A percentile compares a stretch with the other conserved stretches of the same genome.
Conservation (phyloP, 1,140 invertebrate genomes). For the Portunus trituberculatus region DNA sequence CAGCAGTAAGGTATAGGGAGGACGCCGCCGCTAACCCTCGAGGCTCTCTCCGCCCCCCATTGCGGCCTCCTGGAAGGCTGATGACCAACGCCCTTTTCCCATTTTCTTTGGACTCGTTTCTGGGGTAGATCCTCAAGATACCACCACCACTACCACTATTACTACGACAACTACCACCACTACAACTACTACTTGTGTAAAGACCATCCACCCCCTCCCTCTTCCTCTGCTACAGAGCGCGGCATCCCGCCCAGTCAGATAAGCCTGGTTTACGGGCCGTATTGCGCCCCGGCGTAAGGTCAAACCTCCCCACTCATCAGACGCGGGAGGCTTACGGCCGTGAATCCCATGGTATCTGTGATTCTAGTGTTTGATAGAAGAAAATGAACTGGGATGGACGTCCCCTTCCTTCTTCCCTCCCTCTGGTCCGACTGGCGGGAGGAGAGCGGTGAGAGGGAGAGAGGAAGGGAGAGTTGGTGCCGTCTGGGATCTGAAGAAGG, state of each 20-base stretch:
- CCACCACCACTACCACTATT: background rate
- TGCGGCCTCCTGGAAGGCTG: conserved; percentile 39
- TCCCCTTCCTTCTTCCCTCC: background rate
- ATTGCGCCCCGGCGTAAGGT: conserved; percentile 63
- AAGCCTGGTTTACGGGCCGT: conserved; percentile 64
- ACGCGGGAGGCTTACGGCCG: conserved; percentile 41
- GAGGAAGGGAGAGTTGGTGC: background rate
- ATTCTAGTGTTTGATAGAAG: conserved; percentile 70
- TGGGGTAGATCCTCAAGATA: conserved; percentile 45
- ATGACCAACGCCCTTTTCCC: conserved; percentile 54
- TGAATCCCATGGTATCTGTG: conserved; percentile 64
- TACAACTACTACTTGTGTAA: conserved; percentile 54
- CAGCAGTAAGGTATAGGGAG: conserved; percentile 5
- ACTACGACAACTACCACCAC: background rate
- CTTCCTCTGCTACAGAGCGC: conserved; percentile 11
- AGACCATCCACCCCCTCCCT: conserved; percentile 28
- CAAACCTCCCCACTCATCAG: conserved; percentile 65
- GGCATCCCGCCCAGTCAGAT: conserved; percentile 55
- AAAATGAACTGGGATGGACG: conserved; percentile 67
- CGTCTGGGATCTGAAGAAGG: background rate
- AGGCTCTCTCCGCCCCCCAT: background rate
- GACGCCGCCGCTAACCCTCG: background rate
- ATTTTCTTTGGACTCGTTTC: conserved; percentile 54
- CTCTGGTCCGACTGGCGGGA: conserved; percentile 7
- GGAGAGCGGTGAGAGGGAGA: background rate